Evolutionary conservation across 2,888 invertebrate species (phyloP).

Genomic region (Rhingia campestris): DNA sequence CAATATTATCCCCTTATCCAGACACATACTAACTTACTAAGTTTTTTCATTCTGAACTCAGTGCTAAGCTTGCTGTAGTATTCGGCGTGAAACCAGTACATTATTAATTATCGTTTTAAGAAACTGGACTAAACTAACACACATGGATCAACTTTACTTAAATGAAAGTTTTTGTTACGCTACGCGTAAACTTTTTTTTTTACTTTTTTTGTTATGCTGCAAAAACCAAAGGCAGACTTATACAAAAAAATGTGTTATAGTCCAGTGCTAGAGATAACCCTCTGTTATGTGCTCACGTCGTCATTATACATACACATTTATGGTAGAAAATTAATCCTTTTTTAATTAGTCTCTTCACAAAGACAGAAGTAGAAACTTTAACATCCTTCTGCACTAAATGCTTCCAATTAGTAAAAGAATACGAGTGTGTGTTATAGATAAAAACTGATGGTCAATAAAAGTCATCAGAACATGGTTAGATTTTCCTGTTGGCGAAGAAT

Average conservation of each 20-base stretch:
- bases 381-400: conserved; percentile 59
- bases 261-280: conserved; percentile 21
- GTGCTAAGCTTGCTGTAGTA: conserved; percentile 51
- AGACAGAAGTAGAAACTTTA: conserved; percentile 51
- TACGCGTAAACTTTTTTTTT: not conserved
- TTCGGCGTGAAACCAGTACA: conserved; percentile 25
- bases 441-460: conserved; percentile 23
- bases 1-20: not conserved
- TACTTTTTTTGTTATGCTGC: not conserved
- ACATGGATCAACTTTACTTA: conserved; percentile 51
- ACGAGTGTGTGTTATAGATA: not conserved
- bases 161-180: conserved; percentile 33
- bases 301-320: not conserved
- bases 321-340: conserved; percentile 57
- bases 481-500: conserved; percentile 39
- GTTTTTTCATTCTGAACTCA: conserved; percentile 18
- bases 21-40: not conserved
- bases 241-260: not conserved
- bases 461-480: conserved; percentile 40
- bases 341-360: conserved; percentile 63
- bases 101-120: conserved; percentile 25
- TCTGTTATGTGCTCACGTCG: conserved; percentile 4
- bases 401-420: conserved; percentile 55
- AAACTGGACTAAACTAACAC: not conserved
- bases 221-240: not conserved